Conservation (phyloP, 2,113 vertebrate genomes). For the Saguinus imperator region DNA sequence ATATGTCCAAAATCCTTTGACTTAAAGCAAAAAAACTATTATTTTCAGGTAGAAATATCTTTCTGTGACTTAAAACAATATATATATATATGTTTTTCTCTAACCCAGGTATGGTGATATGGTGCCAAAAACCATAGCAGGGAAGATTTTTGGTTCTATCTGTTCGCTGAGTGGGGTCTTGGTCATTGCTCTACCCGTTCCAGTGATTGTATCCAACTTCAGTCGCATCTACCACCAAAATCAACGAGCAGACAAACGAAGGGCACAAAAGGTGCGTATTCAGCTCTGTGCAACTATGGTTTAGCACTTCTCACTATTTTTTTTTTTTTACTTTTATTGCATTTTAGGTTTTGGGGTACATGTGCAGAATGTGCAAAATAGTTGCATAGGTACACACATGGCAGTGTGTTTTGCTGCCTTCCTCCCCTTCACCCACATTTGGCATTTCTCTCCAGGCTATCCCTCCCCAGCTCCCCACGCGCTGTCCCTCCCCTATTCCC, state of each 20-base stretch:
- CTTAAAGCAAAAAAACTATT: background rate
- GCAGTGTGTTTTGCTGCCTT: too few species aligned
- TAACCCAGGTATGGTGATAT: conserved; percentile 94
- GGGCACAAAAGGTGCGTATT: conserved; percentile 93
- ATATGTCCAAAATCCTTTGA: background rate
- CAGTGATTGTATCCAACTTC: conserved; percentile 99
- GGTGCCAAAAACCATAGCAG: conserved; percentile 98
- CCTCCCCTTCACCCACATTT: too few species aligned
- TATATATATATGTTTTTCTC: conserved; percentile 19
- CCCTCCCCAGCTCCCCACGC: too few species aligned
- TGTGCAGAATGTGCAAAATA: too few species aligned
- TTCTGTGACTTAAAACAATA: background rate
- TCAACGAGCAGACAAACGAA: conserved; percentile 95
- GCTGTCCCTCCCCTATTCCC: too few species aligned
- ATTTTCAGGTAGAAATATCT: background rate
- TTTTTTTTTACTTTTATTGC: too few species aligned
- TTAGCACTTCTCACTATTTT: background rate
- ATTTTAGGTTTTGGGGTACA: too few species aligned
- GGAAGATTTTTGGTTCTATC: conserved; percentile 97
- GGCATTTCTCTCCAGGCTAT: too few species aligned
- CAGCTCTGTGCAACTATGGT: too few species aligned
- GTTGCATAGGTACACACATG: too few species aligned
- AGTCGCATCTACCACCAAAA: conserved; percentile 99
- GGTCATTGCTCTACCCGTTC: conserved; percentile 97
- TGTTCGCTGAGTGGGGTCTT: conserved; percentile 96